Conservation (phyloP, 2,797 vertebrate species). For the Spheniscus humboldti region DNA sequence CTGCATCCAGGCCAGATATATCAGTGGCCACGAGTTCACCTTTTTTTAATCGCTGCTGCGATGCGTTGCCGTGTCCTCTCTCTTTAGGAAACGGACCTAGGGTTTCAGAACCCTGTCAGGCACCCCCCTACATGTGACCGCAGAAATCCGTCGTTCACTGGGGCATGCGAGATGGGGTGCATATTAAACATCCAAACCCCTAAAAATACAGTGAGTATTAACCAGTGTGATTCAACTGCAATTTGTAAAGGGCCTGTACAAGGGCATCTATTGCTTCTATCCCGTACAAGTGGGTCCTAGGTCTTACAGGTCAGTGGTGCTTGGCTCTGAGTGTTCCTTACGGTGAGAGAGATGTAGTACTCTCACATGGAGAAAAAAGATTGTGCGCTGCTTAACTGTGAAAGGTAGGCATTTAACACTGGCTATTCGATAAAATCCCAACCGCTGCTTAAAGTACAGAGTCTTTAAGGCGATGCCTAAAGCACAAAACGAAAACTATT, state of each 20-base stretch:
- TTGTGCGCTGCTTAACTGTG: neutral
- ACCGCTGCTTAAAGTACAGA: neutral
- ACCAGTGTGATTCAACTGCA: neutral
- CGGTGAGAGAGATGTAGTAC: accelerated
- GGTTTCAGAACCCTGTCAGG: neutral
- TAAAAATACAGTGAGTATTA: too few relatives aligned
- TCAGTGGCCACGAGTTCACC: neutral
- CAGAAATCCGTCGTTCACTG: neutral
- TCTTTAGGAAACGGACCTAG: neutral
- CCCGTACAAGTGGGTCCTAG: too few relatives aligned
- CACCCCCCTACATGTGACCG: neutral
- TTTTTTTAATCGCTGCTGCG: neutral
- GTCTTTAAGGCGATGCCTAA: neutral
- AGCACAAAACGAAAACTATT: neutral
- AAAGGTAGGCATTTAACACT: neutral
- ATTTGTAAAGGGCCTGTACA: neutral
- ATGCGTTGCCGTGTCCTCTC: neutral
- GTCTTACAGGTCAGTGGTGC: neutral
- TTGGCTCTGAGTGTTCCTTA: neutral
- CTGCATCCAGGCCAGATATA: neutral
- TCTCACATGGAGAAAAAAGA: neutral
- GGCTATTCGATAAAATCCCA: neutral
- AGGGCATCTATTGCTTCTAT: neutral
- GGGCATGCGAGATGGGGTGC: neutral
- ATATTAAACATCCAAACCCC: too few relatives aligned